phyloP scores from a whole-genome alignment of 2,113 vertebrate genomes.

The Planiliza haematocheilus region DNA sequence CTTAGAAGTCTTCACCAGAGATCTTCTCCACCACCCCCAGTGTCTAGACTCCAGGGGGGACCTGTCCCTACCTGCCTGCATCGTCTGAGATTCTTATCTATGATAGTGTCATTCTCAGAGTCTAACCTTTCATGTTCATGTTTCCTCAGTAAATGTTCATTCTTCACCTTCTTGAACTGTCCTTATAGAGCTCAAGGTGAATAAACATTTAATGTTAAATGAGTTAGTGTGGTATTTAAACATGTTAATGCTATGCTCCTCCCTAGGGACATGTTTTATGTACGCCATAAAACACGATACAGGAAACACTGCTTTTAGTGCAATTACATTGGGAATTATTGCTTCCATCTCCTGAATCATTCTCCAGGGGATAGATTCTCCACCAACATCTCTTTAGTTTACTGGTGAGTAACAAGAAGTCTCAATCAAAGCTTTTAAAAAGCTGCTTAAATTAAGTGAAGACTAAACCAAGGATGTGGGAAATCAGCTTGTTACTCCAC shows the following conservation, averaged over 20 bases:
- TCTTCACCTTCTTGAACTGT: too few species aligned
- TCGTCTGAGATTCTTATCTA: too few species aligned
- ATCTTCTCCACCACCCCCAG: too few species aligned
- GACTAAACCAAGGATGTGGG: not conserved
- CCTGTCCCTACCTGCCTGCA: too few species aligned
- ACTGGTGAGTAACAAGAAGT: not conserved
- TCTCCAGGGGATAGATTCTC: not conserved
- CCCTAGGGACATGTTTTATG: not conserved
- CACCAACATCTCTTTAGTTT: not conserved
- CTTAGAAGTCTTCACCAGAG: too few species aligned
- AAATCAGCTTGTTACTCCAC: not conserved
- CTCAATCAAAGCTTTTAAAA: not conserved
- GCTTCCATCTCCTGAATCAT: not conserved
- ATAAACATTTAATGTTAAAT: too few species aligned
- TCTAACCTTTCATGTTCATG: too few species aligned
- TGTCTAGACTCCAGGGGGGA: too few species aligned
- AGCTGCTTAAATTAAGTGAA: slow-evolving; percentile 14
- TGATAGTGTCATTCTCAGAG: too few species aligned
- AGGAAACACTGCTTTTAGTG: not conserved
- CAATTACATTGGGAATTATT: slow-evolving; percentile 6
- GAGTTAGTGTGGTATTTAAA: not conserved
- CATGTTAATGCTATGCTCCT: not conserved
- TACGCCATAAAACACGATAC: slow-evolving; percentile 4
- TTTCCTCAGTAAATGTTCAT: too few species aligned
- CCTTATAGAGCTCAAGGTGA: too few species aligned